Base-by-base conservation (phyloP, 2,113 vertebrate species). In the Campylomormyrus tamandua region DNA sequence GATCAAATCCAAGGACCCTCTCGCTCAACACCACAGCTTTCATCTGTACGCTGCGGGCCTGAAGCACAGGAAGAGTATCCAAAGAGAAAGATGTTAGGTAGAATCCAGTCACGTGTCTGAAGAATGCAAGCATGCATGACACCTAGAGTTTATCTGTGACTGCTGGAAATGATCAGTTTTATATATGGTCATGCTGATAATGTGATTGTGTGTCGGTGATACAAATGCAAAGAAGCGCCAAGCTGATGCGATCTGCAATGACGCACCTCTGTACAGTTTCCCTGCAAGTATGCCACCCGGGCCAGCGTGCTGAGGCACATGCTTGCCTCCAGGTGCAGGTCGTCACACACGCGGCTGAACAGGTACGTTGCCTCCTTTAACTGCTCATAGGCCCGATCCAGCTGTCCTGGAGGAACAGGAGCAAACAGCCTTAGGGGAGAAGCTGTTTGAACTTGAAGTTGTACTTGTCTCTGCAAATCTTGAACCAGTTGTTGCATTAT, bases 11-110 rank as follows among this genome's bases (percentile, higher is more conserved):
- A 24, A 96, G 91, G 46, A 96, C 95, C 89, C 96, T 93, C 93
- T 97, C 97, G 86, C 96, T 96, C 92, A 97, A 95, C 87, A 97
- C 94, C 90, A 97, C 95, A 19, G 96, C 94, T 92, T 93, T 97
- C 91, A 96, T 93, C 91, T 97, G 96, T 70, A 95, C 88, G 89
- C 95, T 95, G 87, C 96, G 95, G 85, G 97, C 96, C 97, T 97
- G 89, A 74, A 1, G 90, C 66, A 90, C 62, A 92, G 39, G 24
- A 70, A 77, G 77, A 10, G 10, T 52, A 3, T 27, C 58, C 24
- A 5, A 42, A 35, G 3, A 90, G 3, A 13, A 21, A 83, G 1
- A 24, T 50, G 24, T 24, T 45, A 17, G 31, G 10, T 1, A 45
- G 6, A 9, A n/a, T 8, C 15, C 27, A 90, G 39, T 84, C 42